These are phyloP conservation scores for Drosophila rellima DNA, from an alignment of 2,888 invertebrate species.

Conservation along the genomic window DNA sequence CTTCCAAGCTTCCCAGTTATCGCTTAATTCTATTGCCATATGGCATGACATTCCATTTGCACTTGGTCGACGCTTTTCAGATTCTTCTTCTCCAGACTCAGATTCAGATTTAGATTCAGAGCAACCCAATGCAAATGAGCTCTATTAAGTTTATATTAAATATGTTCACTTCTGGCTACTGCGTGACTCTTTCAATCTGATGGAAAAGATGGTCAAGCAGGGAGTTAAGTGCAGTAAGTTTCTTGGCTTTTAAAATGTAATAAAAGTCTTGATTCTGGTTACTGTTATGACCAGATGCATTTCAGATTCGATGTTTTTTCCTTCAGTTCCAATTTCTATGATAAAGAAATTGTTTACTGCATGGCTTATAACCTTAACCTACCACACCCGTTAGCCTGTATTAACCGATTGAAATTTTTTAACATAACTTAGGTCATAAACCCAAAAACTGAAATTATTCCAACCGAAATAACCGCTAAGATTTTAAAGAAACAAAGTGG, in stretches of 20 bases:
- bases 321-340: slow-evolving; percentile 12
- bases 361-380: too few relatives aligned
- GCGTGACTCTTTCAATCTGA: slow-evolving; percentile 42
- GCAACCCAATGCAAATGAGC: slow-evolving; percentile 65
- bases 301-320: slow-evolving; percentile 18
- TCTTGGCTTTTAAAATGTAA: slow-evolving; percentile 63
- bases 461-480: too few relatives aligned
- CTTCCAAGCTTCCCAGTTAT: slow-evolving; percentile 25
- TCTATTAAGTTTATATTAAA: slow-evolving; percentile 71
- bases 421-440: too few relatives aligned
- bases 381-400: too few relatives aligned
- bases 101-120: background rate
- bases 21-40: slow-evolving; percentile 74
- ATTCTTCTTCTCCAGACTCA: slow-evolving; percentile 17
- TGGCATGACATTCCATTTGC: slow-evolving; percentile 63
- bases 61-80: slow-evolving; percentile 26
- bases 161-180: slow-evolving; percentile 55
- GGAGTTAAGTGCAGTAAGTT: slow-evolving; percentile 64
- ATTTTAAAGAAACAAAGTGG: too few relatives aligned
- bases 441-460: too few relatives aligned
- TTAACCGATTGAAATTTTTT: too few relatives aligned
- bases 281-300: slow-evolving; percentile 44
- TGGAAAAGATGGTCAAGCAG: background rate
- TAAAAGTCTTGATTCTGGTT: slow-evolving; percentile 50
- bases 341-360: too few relatives aligned